Evolutionary conservation across 1,140 invertebrate species (phyloP).

Genomic region (Magallana angulata): DNA sequence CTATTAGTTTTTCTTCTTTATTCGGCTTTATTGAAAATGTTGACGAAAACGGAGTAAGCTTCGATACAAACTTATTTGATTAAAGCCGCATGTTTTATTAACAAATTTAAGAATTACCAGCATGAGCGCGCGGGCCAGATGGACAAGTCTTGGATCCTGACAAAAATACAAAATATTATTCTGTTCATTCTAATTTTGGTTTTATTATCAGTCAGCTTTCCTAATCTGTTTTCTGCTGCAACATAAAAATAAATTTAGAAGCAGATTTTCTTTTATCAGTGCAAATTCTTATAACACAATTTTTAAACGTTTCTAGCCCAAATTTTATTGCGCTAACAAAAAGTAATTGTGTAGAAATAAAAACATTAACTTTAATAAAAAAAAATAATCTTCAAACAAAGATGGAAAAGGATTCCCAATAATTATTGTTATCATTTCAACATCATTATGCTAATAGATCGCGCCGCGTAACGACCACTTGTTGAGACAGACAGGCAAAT

Average conservation of each 20-base stretch:
- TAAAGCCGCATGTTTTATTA: conserved; percentile 29
- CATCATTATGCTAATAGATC: conserved; percentile 15
- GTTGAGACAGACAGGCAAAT: conserved; percentile 8
- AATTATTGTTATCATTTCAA: conserved; percentile 30
- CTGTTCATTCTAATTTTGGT: not conserved
- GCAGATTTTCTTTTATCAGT: too few relatives aligned
- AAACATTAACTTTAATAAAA: too few relatives aligned
- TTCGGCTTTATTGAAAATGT: conserved; percentile 14
- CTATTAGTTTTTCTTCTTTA: conserved; percentile 14
- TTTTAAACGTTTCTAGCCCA: too few relatives aligned
- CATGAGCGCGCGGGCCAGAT: conserved; percentile 23
- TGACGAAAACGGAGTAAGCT: not conserved
- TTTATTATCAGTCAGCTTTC: not conserved
- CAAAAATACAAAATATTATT: conserved; percentile 22
- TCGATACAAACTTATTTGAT: conserved; percentile 31
- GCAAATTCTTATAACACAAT: too few relatives aligned
- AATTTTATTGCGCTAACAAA: too few relatives aligned
- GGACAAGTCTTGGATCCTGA: not conserved
- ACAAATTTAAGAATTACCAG: conserved; percentile 26
- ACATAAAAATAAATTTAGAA: too few relatives aligned
- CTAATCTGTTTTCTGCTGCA: too few relatives aligned
- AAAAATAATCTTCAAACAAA: too few relatives aligned
- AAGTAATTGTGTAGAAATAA: too few relatives aligned
- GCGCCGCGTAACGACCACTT: conserved; percentile 7
- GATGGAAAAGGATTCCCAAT: not conserved